Evolutionary conservation across 2,113 vertebrate species (phyloP).

Genomic region (Ia io): DNA sequence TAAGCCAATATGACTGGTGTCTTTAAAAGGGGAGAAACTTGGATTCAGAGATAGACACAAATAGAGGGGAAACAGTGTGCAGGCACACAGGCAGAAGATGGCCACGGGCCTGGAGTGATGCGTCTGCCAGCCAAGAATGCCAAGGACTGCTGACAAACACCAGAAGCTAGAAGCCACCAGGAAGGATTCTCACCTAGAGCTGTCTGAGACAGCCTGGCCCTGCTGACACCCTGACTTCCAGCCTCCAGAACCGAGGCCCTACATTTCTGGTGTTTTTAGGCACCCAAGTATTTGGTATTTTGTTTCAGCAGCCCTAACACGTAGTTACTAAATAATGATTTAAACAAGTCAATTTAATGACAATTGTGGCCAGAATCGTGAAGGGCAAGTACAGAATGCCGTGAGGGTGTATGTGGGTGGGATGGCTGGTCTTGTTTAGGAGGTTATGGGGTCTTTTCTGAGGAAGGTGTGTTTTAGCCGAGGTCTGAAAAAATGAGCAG

Average conservation of each 20-base stretch:
- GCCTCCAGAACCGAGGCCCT: background rate
- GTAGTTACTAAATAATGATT: background rate
- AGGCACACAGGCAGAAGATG: background rate
- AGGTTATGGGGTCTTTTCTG: background rate
- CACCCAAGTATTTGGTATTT: background rate
- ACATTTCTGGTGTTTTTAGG: background rate
- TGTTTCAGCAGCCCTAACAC: background rate
- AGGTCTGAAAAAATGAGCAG: background rate
- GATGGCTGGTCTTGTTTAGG: background rate
- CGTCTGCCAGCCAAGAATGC: background rate
- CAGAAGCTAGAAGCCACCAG: background rate
- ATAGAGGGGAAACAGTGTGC: background rate
- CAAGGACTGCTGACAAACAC: background rate
- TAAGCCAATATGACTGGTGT: background rate
- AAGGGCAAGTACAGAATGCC: accelerated
- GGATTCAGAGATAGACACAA: background rate
- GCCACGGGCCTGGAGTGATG: background rate
- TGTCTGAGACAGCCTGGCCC: background rate
- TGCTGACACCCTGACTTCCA: background rate
- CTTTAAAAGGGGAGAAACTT: background rate
- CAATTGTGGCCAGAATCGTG: background rate
- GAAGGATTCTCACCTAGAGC: background rate
- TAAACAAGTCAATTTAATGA: background rate
- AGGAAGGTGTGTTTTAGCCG: background rate
- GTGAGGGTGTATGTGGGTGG: accelerated